phyloP scores from a whole-genome alignment of 2,888 invertebrate genomes.

The Eristalinus sepulchralis region DNA sequence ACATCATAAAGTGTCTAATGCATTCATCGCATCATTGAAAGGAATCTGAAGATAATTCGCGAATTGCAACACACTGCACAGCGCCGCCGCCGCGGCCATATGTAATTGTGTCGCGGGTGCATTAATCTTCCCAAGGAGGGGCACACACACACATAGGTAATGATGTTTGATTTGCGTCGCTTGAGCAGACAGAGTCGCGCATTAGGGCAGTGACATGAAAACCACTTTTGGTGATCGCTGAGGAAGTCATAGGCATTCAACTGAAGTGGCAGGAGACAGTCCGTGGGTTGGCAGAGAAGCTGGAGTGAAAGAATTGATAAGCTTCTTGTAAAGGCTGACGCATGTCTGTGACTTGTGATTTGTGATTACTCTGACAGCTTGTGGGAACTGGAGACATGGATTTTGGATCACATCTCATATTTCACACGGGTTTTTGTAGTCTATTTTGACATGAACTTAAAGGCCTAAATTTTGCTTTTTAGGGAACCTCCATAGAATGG shows the following conservation, averaged over 20 bases:
- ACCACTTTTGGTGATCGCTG: neutral
- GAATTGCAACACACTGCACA: slow-evolving; percentile 12
- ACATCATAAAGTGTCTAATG: slow-evolving; percentile 13
- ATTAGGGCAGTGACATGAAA: neutral
- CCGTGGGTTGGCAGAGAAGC: neutral
- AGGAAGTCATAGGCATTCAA: neutral
- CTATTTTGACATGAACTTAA: too few species aligned
- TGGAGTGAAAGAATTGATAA: neutral
- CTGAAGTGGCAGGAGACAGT: neutral
- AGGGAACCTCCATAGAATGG: too few species aligned
- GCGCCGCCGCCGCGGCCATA: too few species aligned
- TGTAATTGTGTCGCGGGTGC: slow-evolving; percentile 3
- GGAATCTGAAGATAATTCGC: slow-evolving; percentile 8
- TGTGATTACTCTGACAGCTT: too few species aligned
- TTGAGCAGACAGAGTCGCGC: neutral
- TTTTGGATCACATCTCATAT: too few species aligned
- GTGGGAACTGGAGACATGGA: too few species aligned
- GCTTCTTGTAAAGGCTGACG: neutral
- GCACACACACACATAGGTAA: neutral
- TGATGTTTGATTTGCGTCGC: slow-evolving; percentile 3
- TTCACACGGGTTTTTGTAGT: too few species aligned
- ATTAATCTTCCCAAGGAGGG: slow-evolving; percentile 41
- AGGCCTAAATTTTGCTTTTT: too few species aligned
- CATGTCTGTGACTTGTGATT: neutral
- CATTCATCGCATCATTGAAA: slow-evolving; percentile 1